Conservation (phyloP, 2,888 invertebrate genomes). For the Drosophila histrio region DNA sequence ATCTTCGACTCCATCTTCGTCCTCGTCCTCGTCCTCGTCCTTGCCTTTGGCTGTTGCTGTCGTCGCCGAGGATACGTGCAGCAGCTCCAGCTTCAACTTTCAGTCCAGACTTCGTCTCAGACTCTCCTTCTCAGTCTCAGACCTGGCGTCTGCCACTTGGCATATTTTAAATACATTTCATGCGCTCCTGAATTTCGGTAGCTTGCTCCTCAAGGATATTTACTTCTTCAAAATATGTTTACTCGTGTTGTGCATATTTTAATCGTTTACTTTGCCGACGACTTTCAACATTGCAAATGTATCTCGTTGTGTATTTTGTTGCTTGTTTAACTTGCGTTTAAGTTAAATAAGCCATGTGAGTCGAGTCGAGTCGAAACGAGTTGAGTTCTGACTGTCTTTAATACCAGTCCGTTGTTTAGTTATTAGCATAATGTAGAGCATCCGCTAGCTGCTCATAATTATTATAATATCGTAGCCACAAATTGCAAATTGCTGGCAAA, state of each 20-base stretch:
- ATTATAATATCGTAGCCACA: slow-evolving; percentile 50
- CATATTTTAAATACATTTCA: slow-evolving; percentile 82
- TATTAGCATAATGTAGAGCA: slow-evolving; percentile 42
- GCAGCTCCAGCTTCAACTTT: slow-evolving; percentile 37
- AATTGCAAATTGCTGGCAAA: slow-evolving; percentile 62
- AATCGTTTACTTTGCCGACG: slow-evolving; percentile 81
- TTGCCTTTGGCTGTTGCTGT: slow-evolving; percentile 46
- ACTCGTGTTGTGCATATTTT: slow-evolving; percentile 84
- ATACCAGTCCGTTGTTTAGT: slow-evolving; percentile 20
- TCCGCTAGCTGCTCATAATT: slow-evolving; percentile 38
- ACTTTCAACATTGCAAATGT: slow-evolving; percentile 52
- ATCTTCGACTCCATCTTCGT: slow-evolving; percentile 21
- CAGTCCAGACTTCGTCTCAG: slow-evolving; percentile 1
- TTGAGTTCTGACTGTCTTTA: slow-evolving; percentile 27
- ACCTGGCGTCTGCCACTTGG: slow-evolving; percentile 71
- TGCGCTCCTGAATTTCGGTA: slow-evolving; percentile 75
- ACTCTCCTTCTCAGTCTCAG: neutral
- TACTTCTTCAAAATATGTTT: slow-evolving; percentile 83
- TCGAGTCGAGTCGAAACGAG: slow-evolving; percentile 1
- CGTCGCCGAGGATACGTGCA: slow-evolving; percentile 69
- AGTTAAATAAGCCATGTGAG: slow-evolving; percentile 71
- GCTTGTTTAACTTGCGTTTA: slow-evolving; percentile 72
- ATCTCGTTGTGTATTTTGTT: slow-evolving; percentile 17
- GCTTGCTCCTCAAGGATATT: slow-evolving; percentile 80
- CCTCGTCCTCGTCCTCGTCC: slow-evolving; percentile 31